Conservation (phyloP, 2,113 vertebrate species). For the Bostrychus sinensis region DNA sequence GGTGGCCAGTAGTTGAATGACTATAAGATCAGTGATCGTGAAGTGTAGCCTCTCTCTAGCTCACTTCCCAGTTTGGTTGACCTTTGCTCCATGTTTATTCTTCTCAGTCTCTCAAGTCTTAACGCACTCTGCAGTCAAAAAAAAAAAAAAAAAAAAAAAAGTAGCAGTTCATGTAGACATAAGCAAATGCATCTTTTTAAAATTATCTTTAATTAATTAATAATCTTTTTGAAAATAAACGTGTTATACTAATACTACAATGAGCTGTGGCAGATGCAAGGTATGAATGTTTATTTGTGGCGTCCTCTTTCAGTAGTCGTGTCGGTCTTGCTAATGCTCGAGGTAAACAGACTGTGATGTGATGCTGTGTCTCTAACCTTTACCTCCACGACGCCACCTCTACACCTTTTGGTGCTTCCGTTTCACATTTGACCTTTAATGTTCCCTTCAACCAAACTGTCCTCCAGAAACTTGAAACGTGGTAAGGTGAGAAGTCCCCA, state of each 20-base stretch:
- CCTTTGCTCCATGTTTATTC: constrained; percentile 1
- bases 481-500: constrained; percentile 58
- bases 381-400: constrained; percentile 30
- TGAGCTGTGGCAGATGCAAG: background rate
- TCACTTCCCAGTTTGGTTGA: background rate
- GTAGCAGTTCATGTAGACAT: background rate
- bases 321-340: constrained; percentile 27
- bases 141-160: background rate
- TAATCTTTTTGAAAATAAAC: background rate
- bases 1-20: background rate
- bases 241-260: background rate
- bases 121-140: background rate
- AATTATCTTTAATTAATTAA: too few relatives aligned
- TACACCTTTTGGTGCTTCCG: constrained; percentile 41
- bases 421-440: constrained; percentile 73
- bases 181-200: background rate
- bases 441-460: constrained; percentile 59
- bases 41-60: background rate
- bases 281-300: background rate
- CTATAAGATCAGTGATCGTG: background rate
- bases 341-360: constrained; percentile 16
- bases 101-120: background rate
- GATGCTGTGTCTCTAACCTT: constrained; percentile 31
- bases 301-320: constrained; percentile 19
- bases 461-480: constrained; percentile 67